Base-by-base conservation (phyloP, 2,888 invertebrate species). In the Caenorhabditis becei region DNA sequence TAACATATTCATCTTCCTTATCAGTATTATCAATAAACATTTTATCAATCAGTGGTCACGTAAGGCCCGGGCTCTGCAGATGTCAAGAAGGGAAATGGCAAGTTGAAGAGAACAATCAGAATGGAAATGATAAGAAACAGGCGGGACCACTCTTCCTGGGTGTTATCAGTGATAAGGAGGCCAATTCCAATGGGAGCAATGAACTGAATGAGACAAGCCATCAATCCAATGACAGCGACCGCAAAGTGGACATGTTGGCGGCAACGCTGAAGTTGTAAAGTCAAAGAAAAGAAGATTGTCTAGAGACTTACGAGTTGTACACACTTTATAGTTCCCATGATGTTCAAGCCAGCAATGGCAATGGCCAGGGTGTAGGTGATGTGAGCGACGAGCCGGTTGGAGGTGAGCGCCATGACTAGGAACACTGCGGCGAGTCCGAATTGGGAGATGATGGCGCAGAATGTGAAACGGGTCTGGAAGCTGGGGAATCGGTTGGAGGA, bases 361-460 rank as follows among this genome's bases (percentile, higher is more conserved):
- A 83, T 81, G 0, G 83, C 78, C 2, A 77, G 26, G 2, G 84
- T 84, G 67, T 79, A 86, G 63, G 74, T 77, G 2, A 83, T 35
- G 58, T 85, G 84, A 10, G 72, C 83, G 24, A 75, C 51, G 41
- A 66, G 23, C 10, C 56, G 35, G 32, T 62, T 56, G 1, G 74
- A 18, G 0, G 79, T 71, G n/a, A 61, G 24, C 5, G 83, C 80
- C 74, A 86, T 75, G n/a, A 80, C 69, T 10, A 85, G 18, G 41
- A 80, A 84, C 44, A 85, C 83, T 28, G 70, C 37, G 18, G 83
- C 87, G 84, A 87, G 79, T 24, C 83, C 67, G 18, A 79, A 80
- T 41, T 87, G 87, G 0, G 84, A 85, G 10, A 85, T 61, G 2
- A 81, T 62, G 10, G 86, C 85, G 62, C 83, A 86, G 16, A 84